phyloP scores from a whole-genome alignment of 2,113 vertebrate genomes.

The Sialia sialis region DNA sequence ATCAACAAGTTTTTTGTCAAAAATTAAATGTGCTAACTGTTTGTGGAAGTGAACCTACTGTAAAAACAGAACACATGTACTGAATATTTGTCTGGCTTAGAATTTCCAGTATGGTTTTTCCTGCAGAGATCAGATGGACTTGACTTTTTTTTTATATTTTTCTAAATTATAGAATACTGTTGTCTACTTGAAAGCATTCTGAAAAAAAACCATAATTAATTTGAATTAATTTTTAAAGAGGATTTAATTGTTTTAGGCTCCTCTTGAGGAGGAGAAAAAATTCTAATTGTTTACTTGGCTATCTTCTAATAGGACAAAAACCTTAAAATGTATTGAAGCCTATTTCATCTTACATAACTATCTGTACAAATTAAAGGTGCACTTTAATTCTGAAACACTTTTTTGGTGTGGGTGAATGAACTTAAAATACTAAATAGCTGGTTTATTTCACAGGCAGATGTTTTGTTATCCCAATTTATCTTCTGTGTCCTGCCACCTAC shows the following conservation, averaged over 20 bases:
- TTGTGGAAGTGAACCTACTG: not conserved
- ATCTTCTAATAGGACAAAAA: not conserved
- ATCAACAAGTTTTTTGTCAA: not conserved
- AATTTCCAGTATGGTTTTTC: not conserved
- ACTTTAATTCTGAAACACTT: not conserved
- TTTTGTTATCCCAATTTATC: not conserved
- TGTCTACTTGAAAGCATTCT: not conserved
- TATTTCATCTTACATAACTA: not conserved
- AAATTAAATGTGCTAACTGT: not conserved
- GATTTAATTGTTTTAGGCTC: not conserved
- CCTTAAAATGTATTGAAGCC: not conserved
- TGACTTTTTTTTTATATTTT: not conserved
- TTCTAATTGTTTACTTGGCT: not conserved
- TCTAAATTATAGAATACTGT: not conserved
- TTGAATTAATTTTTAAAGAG: not conserved
- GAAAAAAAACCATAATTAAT: not conserved
- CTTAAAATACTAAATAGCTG: not conserved
- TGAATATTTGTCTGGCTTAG: not conserved
- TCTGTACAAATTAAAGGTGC: not conserved
- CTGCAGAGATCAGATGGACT: not conserved
- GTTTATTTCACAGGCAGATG: not conserved
- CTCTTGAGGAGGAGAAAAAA: not conserved
- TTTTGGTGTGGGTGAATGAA: not conserved
- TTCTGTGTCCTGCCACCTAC: not conserved
- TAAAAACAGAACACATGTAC: not conserved